These are phyloP conservation scores for Casuarius casuarius DNA, from an alignment of 2,113 vertebrate genomes.

Conservation along the genomic window DNA sequence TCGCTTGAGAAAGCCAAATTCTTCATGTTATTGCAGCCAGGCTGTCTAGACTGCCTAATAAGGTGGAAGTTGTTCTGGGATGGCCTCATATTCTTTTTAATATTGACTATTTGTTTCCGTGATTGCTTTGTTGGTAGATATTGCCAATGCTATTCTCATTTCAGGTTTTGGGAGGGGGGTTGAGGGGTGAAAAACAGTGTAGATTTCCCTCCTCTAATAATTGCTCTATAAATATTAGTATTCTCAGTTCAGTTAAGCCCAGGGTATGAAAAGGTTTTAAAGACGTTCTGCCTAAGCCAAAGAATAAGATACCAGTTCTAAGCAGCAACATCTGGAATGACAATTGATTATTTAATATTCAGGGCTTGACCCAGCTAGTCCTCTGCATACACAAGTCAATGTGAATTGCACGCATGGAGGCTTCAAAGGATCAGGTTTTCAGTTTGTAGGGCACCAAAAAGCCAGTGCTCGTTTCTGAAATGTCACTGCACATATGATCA, in stretches of 20 bases:
- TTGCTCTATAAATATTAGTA: background rate
- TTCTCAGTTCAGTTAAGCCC: background rate
- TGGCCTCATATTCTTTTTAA: conserved; percentile 29
- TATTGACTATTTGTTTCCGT: conserved; percentile 21
- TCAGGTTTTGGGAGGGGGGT: background rate
- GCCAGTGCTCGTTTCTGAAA: conserved; percentile 34
- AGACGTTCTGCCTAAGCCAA: background rate
- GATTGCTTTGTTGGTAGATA: conserved; percentile 17
- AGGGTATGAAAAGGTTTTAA: background rate
- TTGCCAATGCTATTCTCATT: background rate
- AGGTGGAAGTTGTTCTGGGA: background rate
- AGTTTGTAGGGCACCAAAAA: conserved; percentile 23
- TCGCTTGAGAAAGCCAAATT: background rate
- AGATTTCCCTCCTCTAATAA: background rate
- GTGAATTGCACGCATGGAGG: conserved; percentile 4
- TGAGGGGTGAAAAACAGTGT: background rate
- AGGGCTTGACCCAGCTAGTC: background rate
- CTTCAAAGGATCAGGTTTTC: background rate
- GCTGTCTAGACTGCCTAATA: conserved; percentile 45
- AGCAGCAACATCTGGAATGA: background rate
- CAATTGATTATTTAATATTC: conserved; percentile 26
- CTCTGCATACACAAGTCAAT: background rate
- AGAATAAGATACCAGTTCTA: background rate
- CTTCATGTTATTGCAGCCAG: background rate
- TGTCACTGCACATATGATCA: conserved; percentile 13